Conservation (phyloP, 2,888 invertebrate species). For the Drosophila mimetica region DNA sequence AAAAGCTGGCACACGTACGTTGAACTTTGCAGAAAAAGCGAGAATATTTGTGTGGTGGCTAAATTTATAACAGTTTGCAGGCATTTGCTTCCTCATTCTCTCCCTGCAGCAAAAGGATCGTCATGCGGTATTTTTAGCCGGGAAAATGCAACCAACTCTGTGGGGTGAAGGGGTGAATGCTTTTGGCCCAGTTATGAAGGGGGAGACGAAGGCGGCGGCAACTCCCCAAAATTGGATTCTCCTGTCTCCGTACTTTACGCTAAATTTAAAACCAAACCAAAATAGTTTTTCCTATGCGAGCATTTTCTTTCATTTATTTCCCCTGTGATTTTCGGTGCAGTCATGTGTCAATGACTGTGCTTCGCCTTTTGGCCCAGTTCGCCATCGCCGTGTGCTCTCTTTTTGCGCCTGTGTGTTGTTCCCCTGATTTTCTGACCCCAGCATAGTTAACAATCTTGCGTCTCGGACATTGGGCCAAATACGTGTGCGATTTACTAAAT, state of each 20-base stretch:
- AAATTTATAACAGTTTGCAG: constrained; percentile 62
- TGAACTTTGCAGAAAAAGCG: constrained; percentile 62
- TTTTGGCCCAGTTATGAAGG: constrained; percentile 44
- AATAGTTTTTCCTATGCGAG: constrained; percentile 31
- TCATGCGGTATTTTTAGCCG: constrained; percentile 36
- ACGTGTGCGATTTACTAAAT: constrained; percentile 79
- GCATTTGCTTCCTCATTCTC: constrained; percentile 75
- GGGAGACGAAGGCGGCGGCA: neutral
- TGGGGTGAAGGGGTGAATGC: constrained; percentile 8
- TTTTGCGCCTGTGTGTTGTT: too few relatives aligned
- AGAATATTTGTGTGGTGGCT: constrained; percentile 56
- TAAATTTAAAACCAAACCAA: constrained; percentile 28
- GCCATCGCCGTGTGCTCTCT: constrained; percentile 23
- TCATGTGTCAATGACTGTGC: constrained; percentile 73
- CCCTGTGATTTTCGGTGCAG: constrained; percentile 18
- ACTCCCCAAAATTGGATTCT: constrained; percentile 32
- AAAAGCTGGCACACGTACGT: constrained; percentile 61
- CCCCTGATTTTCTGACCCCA: constrained; percentile 65
- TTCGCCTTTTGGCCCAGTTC: constrained; percentile 77
- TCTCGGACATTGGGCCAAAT: constrained; percentile 78
- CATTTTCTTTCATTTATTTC: neutral
- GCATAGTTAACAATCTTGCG: constrained; percentile 72
- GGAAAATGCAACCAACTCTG: constrained; percentile 31
- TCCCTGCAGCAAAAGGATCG: constrained; percentile 29
- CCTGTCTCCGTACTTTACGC: constrained; percentile 21